These are phyloP conservation scores for Lithophane socia DNA, from an alignment of 2,888 invertebrate species.

Conservation along the genomic window DNA sequence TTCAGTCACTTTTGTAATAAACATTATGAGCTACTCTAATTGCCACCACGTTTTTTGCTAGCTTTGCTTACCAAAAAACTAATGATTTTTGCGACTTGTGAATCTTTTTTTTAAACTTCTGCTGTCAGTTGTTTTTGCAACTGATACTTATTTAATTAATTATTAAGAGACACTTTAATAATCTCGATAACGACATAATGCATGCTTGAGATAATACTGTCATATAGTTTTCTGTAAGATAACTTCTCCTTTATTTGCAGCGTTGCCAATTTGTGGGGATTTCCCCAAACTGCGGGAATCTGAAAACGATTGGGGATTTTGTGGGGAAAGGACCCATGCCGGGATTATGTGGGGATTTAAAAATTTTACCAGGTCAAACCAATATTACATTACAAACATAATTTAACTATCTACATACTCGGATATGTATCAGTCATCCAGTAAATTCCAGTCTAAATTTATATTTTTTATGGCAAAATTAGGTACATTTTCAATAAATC, in stretches of 20 bases:
- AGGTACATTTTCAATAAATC: too few relatives aligned
- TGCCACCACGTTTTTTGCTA: neutral
- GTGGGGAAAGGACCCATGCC: too few relatives aligned
- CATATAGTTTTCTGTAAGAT: neutral
- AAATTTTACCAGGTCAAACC: too few relatives aligned
- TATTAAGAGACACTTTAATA: neutral
- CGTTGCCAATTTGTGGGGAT: too few relatives aligned
- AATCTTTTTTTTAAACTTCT: neutral
- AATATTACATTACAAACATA: too few relatives aligned
- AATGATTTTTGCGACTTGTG: neutral
- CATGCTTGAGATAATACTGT: neutral
- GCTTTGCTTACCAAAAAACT: neutral
- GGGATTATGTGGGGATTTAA: too few relatives aligned
- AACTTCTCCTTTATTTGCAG: neutral
- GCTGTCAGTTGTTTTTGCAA: neutral
- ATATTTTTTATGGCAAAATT: too few relatives aligned
- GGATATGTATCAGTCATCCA: too few relatives aligned
- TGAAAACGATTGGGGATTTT: too few relatives aligned
- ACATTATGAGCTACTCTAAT: neutral
- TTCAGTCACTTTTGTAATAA: neutral
- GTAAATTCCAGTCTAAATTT: too few relatives aligned
- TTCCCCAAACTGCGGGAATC: too few relatives aligned
- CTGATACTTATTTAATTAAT: neutral
- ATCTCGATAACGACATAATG: neutral
- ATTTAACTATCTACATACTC: too few relatives aligned